Evolutionary conservation across 1,140 invertebrate species (phyloP), one percentile per base, ranked within the genome.

Genomic region (Apis dorsata): DNA sequence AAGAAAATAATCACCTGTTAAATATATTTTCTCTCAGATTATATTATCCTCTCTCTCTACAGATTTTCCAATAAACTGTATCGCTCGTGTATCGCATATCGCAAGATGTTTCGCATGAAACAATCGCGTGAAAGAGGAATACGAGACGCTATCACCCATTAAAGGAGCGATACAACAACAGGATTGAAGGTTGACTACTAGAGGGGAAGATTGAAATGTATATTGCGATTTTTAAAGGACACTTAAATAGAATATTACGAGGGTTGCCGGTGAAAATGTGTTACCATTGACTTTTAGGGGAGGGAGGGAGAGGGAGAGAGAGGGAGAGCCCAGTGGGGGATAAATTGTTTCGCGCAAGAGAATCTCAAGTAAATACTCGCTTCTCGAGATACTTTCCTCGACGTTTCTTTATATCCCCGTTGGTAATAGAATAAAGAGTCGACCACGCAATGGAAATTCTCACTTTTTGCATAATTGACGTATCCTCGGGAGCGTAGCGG

Each of bases 401-500:
- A 10, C 9, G 72, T 55, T 69, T 77, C 63, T 76, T 81, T 81
- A 76, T 81, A 68, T 82, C 57, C 44, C 21, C 13, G 7, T 8
- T 21, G 34, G 80, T 82, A 82, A 82, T 82, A 82, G 65, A 82
- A 82, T 82, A 77, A 77, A 82, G 63, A 51, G 69, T 57, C 80
- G 19, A 28, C 71, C 62, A 75, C 73, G 79, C 80, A 57, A 77
- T 82, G 80, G 80, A 69, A 69, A 68, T 82, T 82, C 73, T 60
- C 80, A 62, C 73, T 77, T 82, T 82, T 82, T 77, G 80, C 73
- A 82, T 77, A 82, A 82, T 82, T 82, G 80, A 77, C 80, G 72
- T 76, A 82, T 53, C 55, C 57, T 68, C 55, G 24, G 65, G 55
- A 69, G 24, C 63, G n/a, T 65, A 65, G 13, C 63, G 71, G 55